phyloP scores from a whole-genome alignment of 2,888 invertebrate genomes.

The Acanthoscelides obtectus region DNA sequence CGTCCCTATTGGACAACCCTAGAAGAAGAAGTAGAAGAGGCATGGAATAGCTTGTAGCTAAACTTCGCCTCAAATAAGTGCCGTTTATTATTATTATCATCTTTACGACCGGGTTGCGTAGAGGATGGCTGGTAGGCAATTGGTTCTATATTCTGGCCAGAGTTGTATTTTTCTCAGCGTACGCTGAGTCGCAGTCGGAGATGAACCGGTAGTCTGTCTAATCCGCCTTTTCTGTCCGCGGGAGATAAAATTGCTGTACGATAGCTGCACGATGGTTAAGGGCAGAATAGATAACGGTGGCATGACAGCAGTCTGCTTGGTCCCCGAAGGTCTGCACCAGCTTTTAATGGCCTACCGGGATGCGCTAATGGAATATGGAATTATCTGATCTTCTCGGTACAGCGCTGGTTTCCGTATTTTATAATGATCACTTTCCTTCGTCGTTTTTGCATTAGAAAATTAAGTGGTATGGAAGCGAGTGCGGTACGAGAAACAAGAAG shows the following conservation, averaged over 20 bases:
- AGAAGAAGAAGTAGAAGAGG: no score
- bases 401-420: neutral
- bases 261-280: neutral
- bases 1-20: no score
- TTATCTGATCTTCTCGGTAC: neutral
- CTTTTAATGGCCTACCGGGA: neutral
- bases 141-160: no score
- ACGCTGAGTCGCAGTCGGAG: neutral
- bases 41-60: no score
- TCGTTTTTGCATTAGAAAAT: neutral
- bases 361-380: neutral
- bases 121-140: no score
- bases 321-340: neutral
- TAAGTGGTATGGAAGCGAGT: neutral
- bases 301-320: neutral
- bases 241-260: neutral
- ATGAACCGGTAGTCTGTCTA: neutral
- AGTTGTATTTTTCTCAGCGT: neutral
- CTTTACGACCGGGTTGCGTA: no score
- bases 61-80: no score
- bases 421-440: neutral
- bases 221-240: neutral
- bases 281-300: neutral
- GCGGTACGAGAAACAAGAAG: neutral
- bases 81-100: no score